Conservation (phyloP, 2,113 vertebrate genomes). For the Pseudopipra pipra region DNA sequence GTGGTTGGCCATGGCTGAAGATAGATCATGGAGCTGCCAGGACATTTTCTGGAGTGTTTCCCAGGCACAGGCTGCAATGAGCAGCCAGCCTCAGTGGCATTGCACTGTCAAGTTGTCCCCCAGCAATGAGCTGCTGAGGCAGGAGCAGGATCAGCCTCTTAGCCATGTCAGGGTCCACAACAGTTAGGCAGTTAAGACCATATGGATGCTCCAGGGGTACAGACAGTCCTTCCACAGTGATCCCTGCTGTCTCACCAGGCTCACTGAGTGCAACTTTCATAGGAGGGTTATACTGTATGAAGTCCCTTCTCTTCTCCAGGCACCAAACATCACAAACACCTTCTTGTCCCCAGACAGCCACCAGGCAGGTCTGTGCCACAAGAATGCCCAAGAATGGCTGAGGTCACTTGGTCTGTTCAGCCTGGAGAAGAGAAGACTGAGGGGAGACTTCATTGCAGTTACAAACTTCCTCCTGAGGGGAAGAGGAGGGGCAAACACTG, state of each 20-base stretch:
- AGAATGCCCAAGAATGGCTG: not conserved
- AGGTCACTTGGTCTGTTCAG: not conserved
- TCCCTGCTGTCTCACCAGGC: not conserved
- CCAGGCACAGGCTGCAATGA: not conserved
- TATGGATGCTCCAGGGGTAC: too few species aligned
- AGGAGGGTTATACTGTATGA: not conserved
- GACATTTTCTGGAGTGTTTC: not conserved
- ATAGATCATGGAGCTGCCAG: not conserved
- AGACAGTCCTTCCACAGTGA: not conserved
- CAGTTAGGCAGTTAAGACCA: not conserved
- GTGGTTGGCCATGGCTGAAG: not conserved
- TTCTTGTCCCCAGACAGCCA: not conserved
- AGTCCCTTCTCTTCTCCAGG: not conserved
- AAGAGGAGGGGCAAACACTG: not conserved
- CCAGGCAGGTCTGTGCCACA: not conserved
- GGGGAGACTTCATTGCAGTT: not conserved
- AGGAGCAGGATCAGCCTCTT: not conserved
- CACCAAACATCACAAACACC: not conserved
- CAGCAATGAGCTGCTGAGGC: not conserved
- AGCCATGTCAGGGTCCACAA: not conserved
- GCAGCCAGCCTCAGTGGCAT: not conserved
- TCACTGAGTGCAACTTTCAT: not conserved
- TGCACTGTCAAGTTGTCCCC: not conserved
- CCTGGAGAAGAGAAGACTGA: not conserved
- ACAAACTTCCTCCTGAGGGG: not conserved